These are phyloP conservation scores for Petroica traversi DNA, from an alignment of 2,113 vertebrate genomes.

Conservation along the genomic window DNA sequence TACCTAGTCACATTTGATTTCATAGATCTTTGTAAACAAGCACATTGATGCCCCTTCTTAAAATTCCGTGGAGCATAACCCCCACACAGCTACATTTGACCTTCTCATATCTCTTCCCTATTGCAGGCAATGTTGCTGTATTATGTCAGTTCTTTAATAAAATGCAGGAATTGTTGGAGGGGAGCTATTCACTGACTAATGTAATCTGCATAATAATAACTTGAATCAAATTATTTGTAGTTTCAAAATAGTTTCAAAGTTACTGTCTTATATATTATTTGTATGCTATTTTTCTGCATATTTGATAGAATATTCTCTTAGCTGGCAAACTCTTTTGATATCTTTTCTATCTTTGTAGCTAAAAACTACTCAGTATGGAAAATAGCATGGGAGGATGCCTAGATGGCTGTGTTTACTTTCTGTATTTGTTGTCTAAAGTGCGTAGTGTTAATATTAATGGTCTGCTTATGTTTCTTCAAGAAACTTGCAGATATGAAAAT, in stretches of 20 bases:
- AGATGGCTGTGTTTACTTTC: neutral
- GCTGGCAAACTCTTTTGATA: neutral
- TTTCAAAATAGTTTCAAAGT: neutral
- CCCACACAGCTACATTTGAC: neutral
- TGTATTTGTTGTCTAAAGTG: neutral
- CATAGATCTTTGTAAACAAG: neutral
- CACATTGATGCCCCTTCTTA: neutral
- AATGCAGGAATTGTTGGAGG: neutral
- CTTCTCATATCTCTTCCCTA: neutral
- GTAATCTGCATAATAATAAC: neutral
- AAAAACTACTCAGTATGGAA: neutral
- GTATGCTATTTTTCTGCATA: neutral
- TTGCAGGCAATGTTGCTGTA: neutral
- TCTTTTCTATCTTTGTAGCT: neutral
- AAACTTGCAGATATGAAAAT: neutral
- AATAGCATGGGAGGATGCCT: neutral
- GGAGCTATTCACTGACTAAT: neutral
- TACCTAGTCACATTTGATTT: neutral
- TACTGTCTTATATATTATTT: neutral
- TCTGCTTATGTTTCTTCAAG: neutral
- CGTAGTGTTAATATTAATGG: neutral
- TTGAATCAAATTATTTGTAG: no score
- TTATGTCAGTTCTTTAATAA: neutral
- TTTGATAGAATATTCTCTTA: neutral
- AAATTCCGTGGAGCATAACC: neutral